A percentile compares a stretch with the other conserved stretches of the same genome.
These are phyloP conservation scores for Penaeus chinensis DNA, from an alignment of 1,140 invertebrate species.

Conservation along the genomic window DNA sequence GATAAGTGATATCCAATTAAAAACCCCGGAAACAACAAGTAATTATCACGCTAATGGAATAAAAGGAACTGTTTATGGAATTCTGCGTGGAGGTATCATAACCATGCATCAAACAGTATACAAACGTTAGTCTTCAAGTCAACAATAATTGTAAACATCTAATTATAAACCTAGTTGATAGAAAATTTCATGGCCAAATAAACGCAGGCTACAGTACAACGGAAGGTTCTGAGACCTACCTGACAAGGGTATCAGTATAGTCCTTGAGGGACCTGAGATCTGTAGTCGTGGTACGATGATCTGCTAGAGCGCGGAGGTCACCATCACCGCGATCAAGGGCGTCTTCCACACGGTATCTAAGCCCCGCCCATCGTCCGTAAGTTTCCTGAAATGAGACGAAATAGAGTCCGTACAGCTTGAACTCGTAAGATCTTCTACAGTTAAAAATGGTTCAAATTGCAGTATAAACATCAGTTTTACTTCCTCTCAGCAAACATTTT, in stretches of 20 bases:
- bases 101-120: too few relatives aligned
- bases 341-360: conserved; percentile 66
- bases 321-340: conserved; percentile 71
- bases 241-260: conserved; percentile 65
- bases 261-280: conserved; percentile 68
- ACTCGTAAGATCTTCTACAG: neutral
- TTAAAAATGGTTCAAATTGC: neutral
- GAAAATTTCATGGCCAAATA: too few relatives aligned
- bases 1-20: too few relatives aligned
- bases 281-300: conserved; percentile 73
- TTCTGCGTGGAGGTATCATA: too few relatives aligned
- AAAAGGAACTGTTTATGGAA: too few relatives aligned
- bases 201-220: too few relatives aligned
- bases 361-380: conserved; percentile 71
- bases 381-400: conserved; percentile 72
- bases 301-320: conserved; percentile 72
- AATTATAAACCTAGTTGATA: too few relatives aligned
- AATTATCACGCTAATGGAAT: too few relatives aligned
- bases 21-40: too few relatives aligned
- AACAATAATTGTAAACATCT: too few relatives aligned
- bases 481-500: conserved; percentile 2
- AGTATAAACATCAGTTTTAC: neutral
- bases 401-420: neutral
- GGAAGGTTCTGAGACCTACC: neutral
- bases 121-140: too few relatives aligned